Conservation (phyloP, 2,888 invertebrate genomes). For the Tortricodes alternella region DNA sequence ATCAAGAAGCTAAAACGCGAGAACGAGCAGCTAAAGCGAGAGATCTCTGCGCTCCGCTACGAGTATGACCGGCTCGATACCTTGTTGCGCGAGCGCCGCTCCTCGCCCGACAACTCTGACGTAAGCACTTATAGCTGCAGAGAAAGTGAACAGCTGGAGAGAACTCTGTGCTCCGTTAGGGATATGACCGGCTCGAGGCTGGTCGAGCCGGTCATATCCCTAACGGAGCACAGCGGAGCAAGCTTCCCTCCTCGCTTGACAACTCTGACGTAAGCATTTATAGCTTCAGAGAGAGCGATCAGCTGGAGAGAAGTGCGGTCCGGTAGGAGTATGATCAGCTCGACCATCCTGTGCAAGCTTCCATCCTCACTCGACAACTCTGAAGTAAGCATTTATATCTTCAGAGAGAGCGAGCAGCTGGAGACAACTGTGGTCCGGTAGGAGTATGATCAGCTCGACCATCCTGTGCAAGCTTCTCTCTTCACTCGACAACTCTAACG, state of each 20-base stretch:
- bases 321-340: too few species aligned
- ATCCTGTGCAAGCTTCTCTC: not conserved
- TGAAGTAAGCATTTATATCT: not conserved
- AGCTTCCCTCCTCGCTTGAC: not conserved
- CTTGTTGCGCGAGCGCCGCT: conserved; percentile 84
- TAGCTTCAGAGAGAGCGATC: too few species aligned
- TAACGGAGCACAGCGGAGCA: too few species aligned
- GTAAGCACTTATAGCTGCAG: conserved; percentile 60
- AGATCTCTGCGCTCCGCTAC: conserved; percentile 93
- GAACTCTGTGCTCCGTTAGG: not conserved
- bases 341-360: not conserved
- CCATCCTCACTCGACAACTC: not conserved
- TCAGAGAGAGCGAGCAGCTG: too few species aligned
- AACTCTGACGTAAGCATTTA: not conserved
- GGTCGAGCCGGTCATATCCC: too few species aligned
- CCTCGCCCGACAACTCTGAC: conserved; percentile 78
- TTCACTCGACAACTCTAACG: not conserved
- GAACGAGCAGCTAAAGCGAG: conserved; percentile 93
- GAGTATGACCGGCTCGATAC: conserved; percentile 94
- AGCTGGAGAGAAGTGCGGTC: too few species aligned
- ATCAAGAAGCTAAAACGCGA: conserved; percentile 94
- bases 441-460: too few species aligned
- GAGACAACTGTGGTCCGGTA: too few species aligned
- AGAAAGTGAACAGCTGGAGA: not conserved
- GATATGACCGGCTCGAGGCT: too few species aligned